phyloP scores from a whole-genome alignment of 2,113 vertebrate genomes.

The Paraplagusia blochii region DNA sequence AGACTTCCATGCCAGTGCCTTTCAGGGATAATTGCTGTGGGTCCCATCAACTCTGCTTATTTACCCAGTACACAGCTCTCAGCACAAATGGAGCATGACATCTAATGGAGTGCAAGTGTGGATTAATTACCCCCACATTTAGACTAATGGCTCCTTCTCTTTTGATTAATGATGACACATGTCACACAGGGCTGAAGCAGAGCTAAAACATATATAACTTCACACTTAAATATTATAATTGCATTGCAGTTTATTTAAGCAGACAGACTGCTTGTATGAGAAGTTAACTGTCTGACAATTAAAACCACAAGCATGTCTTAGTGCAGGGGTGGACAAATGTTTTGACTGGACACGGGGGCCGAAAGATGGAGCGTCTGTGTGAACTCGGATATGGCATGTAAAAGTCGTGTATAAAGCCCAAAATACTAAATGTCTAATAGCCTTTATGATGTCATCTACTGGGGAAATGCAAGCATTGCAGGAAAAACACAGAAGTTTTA shows the following conservation, averaged over 20 bases:
- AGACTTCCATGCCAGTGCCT: conserved; percentile 2
- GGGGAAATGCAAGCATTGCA: too few relatives aligned
- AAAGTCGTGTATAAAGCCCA: too few relatives aligned
- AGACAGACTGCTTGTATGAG: neutral
- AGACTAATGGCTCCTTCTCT: conserved; percentile 62
- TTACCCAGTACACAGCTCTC: conserved; percentile 50
- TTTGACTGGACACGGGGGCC: too few relatives aligned
- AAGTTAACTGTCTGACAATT: neutral
- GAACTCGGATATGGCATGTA: too few relatives aligned
- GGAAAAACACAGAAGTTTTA: too few relatives aligned
- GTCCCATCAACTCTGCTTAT: conserved; percentile 42
- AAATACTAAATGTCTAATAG: too few relatives aligned
- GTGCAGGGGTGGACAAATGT: too few relatives aligned
- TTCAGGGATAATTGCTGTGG: conserved; percentile 24
- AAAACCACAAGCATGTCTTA: too few relatives aligned
- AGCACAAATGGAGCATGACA: conserved; percentile 59
- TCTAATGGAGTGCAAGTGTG: conserved; percentile 55
- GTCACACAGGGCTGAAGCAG: conserved; percentile 31
- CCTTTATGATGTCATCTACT: too few relatives aligned
- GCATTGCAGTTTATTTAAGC: neutral
- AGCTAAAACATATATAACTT: conserved; percentile 30
- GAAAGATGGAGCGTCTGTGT: too few relatives aligned
- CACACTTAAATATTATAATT: conserved; percentile 13
- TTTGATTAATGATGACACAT: conserved; percentile 62
- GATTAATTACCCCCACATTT: conserved; percentile 62